Conservation (phyloP, 2,797 vertebrate species). For the Sylvilagus floridanus region DNA sequence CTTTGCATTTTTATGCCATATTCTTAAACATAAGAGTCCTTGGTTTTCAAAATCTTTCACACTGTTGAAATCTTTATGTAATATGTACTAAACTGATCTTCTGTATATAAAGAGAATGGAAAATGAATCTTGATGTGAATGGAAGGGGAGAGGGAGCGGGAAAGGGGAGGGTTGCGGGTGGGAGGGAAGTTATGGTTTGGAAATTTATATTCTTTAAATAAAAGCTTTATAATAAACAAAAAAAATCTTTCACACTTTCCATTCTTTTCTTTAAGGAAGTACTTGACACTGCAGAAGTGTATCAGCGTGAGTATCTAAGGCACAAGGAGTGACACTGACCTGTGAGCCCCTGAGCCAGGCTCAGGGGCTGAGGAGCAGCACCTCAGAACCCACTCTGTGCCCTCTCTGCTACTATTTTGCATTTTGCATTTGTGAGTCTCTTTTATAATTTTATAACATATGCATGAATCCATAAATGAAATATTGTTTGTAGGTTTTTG, state of each 20-base stretch:
- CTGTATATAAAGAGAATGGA: no score
- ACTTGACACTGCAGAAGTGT: slow-evolving; percentile 38
- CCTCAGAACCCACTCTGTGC: background rate
- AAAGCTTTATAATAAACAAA: no score
- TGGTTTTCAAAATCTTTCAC: slow-evolving; percentile 65
- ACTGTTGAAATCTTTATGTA: no score
- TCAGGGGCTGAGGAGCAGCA: background rate
- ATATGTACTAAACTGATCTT: no score
- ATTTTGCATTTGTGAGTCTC: background rate
- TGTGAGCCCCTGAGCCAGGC: no score
- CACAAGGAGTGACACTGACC: background rate
- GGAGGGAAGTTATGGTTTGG: no score
- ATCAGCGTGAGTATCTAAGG: slow-evolving; percentile 37
- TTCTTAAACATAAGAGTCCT: slow-evolving; percentile 48
- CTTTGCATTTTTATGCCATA: slow-evolving; percentile 51
- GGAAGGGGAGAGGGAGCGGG: no score
- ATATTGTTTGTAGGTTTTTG: slow-evolving; percentile 62
- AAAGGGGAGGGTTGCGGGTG: no score
- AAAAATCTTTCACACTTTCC: slow-evolving; percentile 51
- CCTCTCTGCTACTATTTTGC: background rate
- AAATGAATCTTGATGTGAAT: no score
- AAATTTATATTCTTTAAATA: no score
- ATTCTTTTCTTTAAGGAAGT: slow-evolving; percentile 53
- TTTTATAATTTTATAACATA: slow-evolving; percentile 26
- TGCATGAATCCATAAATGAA: slow-evolving; percentile 26